These are phyloP conservation scores for Merodon equestris DNA, from an alignment of 2,888 invertebrate species.

Conservation along the genomic window DNA sequence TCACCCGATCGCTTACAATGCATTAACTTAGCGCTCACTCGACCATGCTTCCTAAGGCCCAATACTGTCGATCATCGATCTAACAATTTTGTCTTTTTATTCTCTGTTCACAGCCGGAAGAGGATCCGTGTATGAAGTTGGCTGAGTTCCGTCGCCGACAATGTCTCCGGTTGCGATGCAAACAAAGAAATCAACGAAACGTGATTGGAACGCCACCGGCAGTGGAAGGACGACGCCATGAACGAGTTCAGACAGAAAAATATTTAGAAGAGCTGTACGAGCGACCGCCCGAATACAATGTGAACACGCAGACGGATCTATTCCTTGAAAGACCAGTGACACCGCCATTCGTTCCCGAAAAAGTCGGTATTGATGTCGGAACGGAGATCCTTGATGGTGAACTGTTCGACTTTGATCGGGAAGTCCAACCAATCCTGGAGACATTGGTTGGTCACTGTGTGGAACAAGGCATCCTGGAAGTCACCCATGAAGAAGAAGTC, in stretches of 20 bases:
- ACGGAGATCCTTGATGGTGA: constrained; percentile 96
- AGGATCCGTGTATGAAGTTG: constrained; percentile 77
- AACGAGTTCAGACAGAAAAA: constrained; percentile 92
- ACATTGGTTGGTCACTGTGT: constrained; percentile 93
- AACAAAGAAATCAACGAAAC: constrained; percentile 80
- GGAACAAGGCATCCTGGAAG: constrained; percentile 93
- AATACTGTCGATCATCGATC: background rate
- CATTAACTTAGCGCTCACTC: constrained; percentile 24
- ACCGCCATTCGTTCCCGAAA: constrained; percentile 88
- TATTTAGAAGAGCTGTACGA: constrained; percentile 92
- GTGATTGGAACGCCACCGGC: constrained; percentile 79
- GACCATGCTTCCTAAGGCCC: background rate
- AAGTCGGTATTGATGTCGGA: constrained; percentile 87
- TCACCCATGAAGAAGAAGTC: constrained; percentile 95
- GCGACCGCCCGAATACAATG: constrained; percentile 87
- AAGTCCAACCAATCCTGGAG: constrained; percentile 94
- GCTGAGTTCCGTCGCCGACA: constrained; percentile 83
- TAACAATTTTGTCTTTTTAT: background rate
- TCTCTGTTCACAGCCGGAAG: constrained; percentile 76
- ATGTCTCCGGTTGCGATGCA: constrained; percentile 83
- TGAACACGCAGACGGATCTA: constrained; percentile 92
- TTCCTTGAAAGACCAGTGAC: constrained; percentile 90
- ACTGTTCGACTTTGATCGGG: constrained; percentile 95
- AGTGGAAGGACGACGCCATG: constrained; percentile 90
- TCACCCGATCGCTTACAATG: constrained; percentile 41